phyloP scores from a whole-genome alignment of 2,888 invertebrate genomes.

The Amorpha juglandis region DNA sequence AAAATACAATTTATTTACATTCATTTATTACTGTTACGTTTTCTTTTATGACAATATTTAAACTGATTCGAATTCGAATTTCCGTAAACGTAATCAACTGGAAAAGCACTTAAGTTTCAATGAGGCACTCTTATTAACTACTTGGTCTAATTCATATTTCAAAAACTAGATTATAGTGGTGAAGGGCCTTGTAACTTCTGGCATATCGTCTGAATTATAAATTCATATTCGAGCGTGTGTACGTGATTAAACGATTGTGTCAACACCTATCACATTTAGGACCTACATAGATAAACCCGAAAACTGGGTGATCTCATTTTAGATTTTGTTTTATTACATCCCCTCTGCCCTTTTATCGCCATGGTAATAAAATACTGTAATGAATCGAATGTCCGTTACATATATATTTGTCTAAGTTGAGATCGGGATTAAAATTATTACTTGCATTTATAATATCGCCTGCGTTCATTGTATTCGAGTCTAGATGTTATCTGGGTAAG shows the following conservation, averaged over 20 bases:
- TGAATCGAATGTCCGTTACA: not conserved
- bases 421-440: too few species aligned
- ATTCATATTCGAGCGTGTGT: conserved; percentile 8
- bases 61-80: too few species aligned
- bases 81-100: too few species aligned
- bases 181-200: not conserved
- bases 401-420: not conserved
- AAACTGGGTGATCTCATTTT: conserved; percentile 22
- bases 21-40: too few species aligned
- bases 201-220: not conserved
- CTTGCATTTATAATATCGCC: too few species aligned
- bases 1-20: too few species aligned
- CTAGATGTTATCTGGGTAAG: not conserved
- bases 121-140: too few species aligned
- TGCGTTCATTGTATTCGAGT: not conserved
- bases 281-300: conserved; percentile 18
- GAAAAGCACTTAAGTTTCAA: too few species aligned
- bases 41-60: too few species aligned
- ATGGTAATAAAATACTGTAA: not conserved
- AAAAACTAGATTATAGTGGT: too few species aligned
- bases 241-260: conserved; percentile 13
- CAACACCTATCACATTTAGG: conserved; percentile 8
- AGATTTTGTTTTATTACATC: conserved; percentile 11
- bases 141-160: not conserved
- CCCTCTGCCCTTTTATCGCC: not conserved